Evolutionary conservation across 2,888 invertebrate genomes (phyloP).

Genomic region (Melanostoma scalare): DNA sequence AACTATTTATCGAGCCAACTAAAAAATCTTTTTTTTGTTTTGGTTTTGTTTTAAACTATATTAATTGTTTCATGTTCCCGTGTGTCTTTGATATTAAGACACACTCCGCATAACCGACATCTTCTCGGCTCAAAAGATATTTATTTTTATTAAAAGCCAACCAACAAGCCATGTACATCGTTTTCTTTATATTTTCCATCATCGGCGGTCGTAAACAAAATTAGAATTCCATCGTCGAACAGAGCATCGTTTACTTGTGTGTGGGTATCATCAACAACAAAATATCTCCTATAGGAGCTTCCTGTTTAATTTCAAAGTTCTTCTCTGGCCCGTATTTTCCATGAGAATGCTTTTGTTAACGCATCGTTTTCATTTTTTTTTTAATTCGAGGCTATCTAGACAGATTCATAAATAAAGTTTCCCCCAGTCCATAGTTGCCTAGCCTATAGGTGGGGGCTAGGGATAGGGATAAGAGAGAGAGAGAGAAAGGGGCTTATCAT

Average conservation of each 20-base stretch:
- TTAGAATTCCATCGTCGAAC: not conserved
- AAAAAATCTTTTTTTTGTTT: too few relatives aligned
- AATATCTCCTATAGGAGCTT: conserved; percentile 20
- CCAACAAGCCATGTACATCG: not conserved
- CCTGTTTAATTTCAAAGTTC: conserved; percentile 39
- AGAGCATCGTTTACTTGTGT: not conserved
- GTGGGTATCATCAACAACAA: not conserved
- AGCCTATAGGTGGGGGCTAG: not conserved
- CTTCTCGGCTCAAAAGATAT: not conserved
- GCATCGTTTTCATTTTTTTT: conserved; percentile 33
- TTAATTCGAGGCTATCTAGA: conserved; percentile 36
- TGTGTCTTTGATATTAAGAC: too few relatives aligned
- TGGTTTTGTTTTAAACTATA: too few relatives aligned
- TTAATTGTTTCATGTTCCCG: too few relatives aligned
- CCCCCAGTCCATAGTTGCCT: conserved; percentile 5
- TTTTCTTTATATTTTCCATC: not conserved
- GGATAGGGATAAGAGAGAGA: not conserved
- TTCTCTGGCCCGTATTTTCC: conserved; percentile 13
- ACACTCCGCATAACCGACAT: not conserved
- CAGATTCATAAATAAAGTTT: conserved; percentile 50
- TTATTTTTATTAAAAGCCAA: conserved; percentile 18
- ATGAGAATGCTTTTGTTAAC: conserved; percentile 46
- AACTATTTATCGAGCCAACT: too few relatives aligned
- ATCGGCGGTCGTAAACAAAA: not conserved
- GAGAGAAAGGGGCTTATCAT: conserved; percentile 23